Evolutionary conservation across 2,113 vertebrate species (phyloP).

Genomic region (Cyanoramphus novaezelandiae): DNA sequence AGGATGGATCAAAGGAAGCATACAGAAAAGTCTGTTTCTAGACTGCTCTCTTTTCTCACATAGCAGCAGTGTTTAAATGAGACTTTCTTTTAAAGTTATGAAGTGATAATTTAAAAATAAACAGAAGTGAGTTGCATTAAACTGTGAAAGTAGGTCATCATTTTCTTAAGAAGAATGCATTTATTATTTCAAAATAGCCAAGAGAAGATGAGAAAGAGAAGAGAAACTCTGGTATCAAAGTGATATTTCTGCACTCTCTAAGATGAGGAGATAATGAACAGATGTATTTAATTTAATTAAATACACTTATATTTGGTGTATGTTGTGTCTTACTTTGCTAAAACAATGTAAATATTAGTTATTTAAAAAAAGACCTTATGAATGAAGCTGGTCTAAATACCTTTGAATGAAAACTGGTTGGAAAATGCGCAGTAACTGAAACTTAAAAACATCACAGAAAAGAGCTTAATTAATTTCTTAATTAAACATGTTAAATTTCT

Average conservation of each 20-base stretch:
- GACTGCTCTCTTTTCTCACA: not conserved
- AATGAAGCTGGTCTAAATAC: not conserved
- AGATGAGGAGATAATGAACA: not conserved
- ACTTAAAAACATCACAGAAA: not conserved
- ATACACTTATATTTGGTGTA: not conserved
- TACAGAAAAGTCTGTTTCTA: not conserved
- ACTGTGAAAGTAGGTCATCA: slow-evolving; percentile 34
- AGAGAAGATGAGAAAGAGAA: not conserved
- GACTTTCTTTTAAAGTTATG: not conserved
- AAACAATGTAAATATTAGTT: not conserved
- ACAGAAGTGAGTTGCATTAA: not conserved
- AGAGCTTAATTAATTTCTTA: not conserved
- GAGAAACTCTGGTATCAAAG: not conserved
- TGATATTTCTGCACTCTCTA: not conserved
- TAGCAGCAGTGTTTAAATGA: slow-evolving; percentile 40
- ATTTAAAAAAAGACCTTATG: not conserved
- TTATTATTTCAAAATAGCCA: slow-evolving; percentile 30
- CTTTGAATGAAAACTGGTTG: not conserved
- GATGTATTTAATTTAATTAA: not conserved
- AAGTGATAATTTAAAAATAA: slow-evolving; percentile 52
- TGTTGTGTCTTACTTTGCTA: not conserved
- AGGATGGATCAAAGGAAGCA: not conserved
- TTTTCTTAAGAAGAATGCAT: slow-evolving; percentile 1
- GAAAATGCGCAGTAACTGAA: not conserved
- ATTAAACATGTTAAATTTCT: not conserved